phyloP scores from a whole-genome alignment of 2,888 invertebrate genomes.

The Melieria picta region DNA sequence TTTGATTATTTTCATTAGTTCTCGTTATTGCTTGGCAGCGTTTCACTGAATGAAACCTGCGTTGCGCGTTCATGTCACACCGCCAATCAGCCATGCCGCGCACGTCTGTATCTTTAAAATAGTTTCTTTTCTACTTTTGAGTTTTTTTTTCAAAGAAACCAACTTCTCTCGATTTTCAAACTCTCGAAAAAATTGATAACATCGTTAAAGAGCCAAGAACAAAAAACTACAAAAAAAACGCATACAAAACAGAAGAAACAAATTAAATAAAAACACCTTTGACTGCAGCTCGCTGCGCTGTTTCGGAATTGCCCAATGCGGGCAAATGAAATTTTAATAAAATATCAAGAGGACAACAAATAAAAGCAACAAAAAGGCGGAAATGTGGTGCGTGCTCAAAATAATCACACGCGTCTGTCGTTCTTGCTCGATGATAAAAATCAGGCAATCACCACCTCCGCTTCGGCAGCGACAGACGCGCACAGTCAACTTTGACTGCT shows the following conservation, averaged over 20 bases:
- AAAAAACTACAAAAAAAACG: slow-evolving; percentile 36
- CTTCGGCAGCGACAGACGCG: not conserved
- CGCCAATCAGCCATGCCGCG: slow-evolving; percentile 32
- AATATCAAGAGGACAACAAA: slow-evolving; percentile 23
- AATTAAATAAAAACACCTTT: slow-evolving; percentile 42
- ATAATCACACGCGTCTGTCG: slow-evolving; percentile 42
- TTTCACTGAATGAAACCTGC: too few relatives aligned
- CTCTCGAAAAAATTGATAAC: slow-evolving; percentile 14
- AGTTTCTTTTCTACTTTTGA: not conserved
- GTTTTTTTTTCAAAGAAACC: slow-evolving; percentile 17
- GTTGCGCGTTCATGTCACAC: too few relatives aligned
- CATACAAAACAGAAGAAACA: slow-evolving; percentile 43
- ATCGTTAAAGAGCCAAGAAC: slow-evolving; percentile 34
- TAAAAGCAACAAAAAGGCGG: slow-evolving; percentile 39
- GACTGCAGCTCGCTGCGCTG: not conserved
- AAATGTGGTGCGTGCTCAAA: slow-evolving; percentile 51
- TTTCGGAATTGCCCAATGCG: slow-evolving; percentile 17
- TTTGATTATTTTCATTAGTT: not conserved
- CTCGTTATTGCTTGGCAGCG: too few relatives aligned
- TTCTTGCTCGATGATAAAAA: slow-evolving; percentile 22
- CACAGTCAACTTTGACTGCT: too few relatives aligned
- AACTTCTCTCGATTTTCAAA: not conserved
- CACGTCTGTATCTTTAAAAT: slow-evolving; percentile 42
- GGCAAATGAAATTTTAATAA: slow-evolving; percentile 36
- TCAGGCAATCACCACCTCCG: slow-evolving; percentile 32